Conservation (phyloP, 2,797 vertebrate species). For the Thamnophis elegans region DNA sequence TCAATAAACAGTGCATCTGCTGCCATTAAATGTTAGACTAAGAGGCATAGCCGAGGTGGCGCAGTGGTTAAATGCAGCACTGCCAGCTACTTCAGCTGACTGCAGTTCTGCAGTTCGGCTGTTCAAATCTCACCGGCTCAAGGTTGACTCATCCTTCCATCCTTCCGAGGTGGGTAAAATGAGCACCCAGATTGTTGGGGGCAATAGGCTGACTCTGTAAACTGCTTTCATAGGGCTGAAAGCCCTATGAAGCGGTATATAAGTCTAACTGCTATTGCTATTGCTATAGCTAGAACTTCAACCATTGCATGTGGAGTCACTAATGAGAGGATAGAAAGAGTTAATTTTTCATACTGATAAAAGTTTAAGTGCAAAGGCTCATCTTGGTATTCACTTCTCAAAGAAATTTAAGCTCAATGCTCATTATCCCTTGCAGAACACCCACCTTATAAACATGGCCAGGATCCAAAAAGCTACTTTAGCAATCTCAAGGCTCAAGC, state of each 20-base stretch:
- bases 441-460: background rate
- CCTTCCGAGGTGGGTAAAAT: too few relatives aligned
- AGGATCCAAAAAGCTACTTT: slow-evolving; percentile 11
- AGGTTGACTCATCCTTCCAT: too few relatives aligned
- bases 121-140: too few relatives aligned
- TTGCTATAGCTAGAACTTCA: slow-evolving; percentile 45
- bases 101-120: too few relatives aligned
- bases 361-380: slow-evolving; percentile 44
- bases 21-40: slow-evolving; percentile 56
- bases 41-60: too few relatives aligned
- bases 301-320: slow-evolving; percentile 40
- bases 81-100: too few relatives aligned
- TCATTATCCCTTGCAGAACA: background rate
- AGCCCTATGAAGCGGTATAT: too few relatives aligned
- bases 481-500: background rate
- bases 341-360: slow-evolving; percentile 41
- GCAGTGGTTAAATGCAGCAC: too few relatives aligned
- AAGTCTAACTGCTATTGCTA: too few relatives aligned
- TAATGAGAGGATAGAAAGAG: fast-evolving
- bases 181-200: too few relatives aligned
- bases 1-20: slow-evolving; percentile 58
- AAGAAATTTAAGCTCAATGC: background rate
- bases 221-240: too few relatives aligned
- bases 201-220: too few relatives aligned
- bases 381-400: slow-evolving; percentile 35